phyloP scores from a whole-genome alignment of 2,797 vertebrate genomes.

The Neomorphus geoffroyi region DNA sequence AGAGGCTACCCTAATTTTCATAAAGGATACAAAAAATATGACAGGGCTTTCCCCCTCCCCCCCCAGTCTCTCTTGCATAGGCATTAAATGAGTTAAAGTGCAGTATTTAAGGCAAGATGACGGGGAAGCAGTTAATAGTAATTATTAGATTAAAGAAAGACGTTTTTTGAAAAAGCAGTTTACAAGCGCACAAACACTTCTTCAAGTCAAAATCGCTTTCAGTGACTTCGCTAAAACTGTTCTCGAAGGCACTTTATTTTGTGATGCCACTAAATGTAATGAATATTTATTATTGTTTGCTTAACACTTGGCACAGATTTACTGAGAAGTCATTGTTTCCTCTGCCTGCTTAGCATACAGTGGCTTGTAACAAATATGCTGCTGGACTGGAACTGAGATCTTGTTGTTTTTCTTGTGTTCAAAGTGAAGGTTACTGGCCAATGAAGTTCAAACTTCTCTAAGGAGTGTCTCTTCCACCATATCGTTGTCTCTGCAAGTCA shows the following conservation, averaged over 20 bases:
- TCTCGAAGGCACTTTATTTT: slow-evolving; percentile 5
- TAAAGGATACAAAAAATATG: background rate
- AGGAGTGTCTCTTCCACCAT: background rate
- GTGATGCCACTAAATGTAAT: background rate
- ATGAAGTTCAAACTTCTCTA: background rate
- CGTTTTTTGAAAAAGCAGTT: background rate
- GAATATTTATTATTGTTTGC: background rate
- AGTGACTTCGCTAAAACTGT: background rate
- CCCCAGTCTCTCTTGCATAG: background rate
- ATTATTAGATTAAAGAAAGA: background rate
- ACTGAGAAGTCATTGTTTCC: slow-evolving; percentile 21
- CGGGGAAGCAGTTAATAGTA: background rate
- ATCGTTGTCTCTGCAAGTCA: background rate
- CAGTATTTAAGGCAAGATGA: background rate
- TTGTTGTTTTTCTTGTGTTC: background rate
- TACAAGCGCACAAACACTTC: background rate
- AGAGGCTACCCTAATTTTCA: background rate
- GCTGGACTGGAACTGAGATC: background rate
- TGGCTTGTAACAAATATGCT: slow-evolving; percentile 1
- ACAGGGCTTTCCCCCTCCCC: background rate
- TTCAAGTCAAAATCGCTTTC: background rate
- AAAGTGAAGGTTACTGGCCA: background rate
- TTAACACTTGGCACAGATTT: background rate
- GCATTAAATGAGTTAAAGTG: background rate
- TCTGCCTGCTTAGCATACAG: background rate